Evolutionary conservation across 2,888 invertebrate species (phyloP).

Genomic region (Aspidapion aeneum): DNA sequence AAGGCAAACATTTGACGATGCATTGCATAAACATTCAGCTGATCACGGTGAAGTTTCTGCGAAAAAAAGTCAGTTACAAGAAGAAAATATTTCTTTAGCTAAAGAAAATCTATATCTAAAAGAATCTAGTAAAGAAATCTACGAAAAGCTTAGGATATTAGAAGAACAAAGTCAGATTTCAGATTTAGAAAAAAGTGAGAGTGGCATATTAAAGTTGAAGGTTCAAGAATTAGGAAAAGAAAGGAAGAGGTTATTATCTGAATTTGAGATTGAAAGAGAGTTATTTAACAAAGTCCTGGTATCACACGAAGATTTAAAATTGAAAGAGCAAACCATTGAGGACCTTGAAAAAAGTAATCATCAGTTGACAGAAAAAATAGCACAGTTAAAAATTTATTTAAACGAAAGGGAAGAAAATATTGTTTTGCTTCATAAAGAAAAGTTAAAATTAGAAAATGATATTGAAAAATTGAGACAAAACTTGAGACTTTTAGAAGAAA

Average conservation of each 20-base stretch:
- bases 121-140: constrained; percentile 21
- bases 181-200: constrained; percentile 25
- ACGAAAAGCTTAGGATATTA: constrained; percentile 20
- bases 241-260: constrained; percentile 20
- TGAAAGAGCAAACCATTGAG: constrained; percentile 25
- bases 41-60: constrained; percentile 14
- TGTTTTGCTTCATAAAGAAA: constrained; percentile 21
- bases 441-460: constrained; percentile 25
- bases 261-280: constrained; percentile 29
- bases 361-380: constrained; percentile 21
- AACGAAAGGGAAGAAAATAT: constrained; percentile 25
- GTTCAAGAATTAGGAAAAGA: constrained; percentile 28
- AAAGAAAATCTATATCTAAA: constrained; percentile 26
- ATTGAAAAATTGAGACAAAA: constrained; percentile 22
- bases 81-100: constrained; percentile 23
- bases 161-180: constrained; percentile 25
- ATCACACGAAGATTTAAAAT: constrained; percentile 18
- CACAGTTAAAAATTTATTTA: constrained; percentile 24
- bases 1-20: constrained; percentile 20
- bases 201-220: constrained; percentile 28
- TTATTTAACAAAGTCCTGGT: constrained; percentile 25
- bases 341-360: constrained; percentile 23
- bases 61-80: neutral
- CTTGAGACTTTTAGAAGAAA: constrained; percentile 26
- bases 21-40: constrained; percentile 20